A percentile compares a stretch with the other conserved stretches of the same genome.
Conservation (phyloP, 2,888 invertebrate species). For the Encarsia formosa region DNA sequence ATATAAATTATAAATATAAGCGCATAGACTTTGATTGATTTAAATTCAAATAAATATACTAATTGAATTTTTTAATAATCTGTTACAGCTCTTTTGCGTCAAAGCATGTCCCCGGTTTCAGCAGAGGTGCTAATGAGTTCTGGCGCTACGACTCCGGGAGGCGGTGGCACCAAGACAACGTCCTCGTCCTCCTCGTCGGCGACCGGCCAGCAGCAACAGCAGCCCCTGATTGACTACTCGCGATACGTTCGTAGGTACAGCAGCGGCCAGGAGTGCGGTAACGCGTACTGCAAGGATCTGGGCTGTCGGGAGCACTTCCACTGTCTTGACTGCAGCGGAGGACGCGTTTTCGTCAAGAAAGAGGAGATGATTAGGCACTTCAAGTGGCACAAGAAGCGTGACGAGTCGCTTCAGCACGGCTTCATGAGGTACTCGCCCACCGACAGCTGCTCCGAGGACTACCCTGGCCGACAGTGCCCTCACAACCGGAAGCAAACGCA, state of each 20-base stretch:
- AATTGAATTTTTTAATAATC: too few relatives aligned
- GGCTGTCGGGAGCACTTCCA: constrained; percentile 95
- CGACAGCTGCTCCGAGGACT: constrained; percentile 89
- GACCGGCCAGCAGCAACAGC: constrained; percentile 41
- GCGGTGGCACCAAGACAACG: not conserved
- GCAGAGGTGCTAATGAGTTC: constrained; percentile 29
- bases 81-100: constrained; percentile 57
- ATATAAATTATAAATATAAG: too few relatives aligned
- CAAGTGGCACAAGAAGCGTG: constrained; percentile 98
- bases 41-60: too few relatives aligned
- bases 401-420: constrained; percentile 92
- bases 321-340: constrained; percentile 73
- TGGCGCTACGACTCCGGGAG: not conserved
- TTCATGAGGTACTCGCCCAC: constrained; percentile 92
- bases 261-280: constrained; percentile 79
- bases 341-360: constrained; percentile 92
- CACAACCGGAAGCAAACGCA: constrained; percentile 94
- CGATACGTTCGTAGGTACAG: constrained; percentile 83
- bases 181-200: not conserved
- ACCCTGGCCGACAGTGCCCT: constrained; percentile 69
- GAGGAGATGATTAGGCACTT: constrained; percentile 98
- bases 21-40: too few relatives aligned
- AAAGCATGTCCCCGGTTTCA: constrained; percentile 52
- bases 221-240: constrained; percentile 78
- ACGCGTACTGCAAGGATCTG: constrained; percentile 79